Conservation (phyloP, 2,888 invertebrate species). For the Sphaerophoria rueppellii region DNA sequence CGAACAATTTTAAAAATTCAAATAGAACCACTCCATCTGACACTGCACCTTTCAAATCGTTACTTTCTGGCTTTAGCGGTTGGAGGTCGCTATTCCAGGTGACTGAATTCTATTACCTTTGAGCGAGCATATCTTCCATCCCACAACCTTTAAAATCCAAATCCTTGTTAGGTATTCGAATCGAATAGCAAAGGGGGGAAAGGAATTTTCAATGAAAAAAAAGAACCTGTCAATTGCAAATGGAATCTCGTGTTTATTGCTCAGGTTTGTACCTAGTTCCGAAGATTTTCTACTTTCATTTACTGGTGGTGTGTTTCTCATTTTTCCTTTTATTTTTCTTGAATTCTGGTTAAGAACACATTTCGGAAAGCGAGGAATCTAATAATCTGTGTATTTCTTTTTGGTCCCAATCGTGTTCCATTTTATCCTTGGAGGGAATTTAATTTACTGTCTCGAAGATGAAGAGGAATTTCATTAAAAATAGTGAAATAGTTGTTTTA, state of each 20-base stretch:
- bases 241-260: constrained; percentile 25
- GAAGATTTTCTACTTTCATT: background rate
- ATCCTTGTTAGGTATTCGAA: constrained; percentile 23
- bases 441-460: too few species aligned
- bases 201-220: background rate
- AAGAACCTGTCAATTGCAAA: constrained; percentile 12
- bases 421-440: too few species aligned
- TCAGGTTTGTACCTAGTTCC: background rate
- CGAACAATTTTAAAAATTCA: constrained; percentile 9
- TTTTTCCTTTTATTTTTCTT: too few species aligned
- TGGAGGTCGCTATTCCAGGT: constrained; percentile 3
- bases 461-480: too few species aligned
- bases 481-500: too few species aligned
- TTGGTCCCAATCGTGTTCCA: too few species aligned
- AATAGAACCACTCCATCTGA: background rate
- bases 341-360: too few species aligned
- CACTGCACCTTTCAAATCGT: background rate
- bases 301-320: too few species aligned
- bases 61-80: background rate
- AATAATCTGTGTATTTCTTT: too few species aligned
- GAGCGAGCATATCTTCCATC: background rate
- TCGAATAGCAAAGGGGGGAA: background rate
- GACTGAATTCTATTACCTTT: constrained; percentile 14
- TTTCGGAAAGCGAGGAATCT: too few species aligned
- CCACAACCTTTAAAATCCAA: background rate